Evolutionary conservation across 1,140 invertebrate species (phyloP).

Genomic region (Campodea augens): DNA sequence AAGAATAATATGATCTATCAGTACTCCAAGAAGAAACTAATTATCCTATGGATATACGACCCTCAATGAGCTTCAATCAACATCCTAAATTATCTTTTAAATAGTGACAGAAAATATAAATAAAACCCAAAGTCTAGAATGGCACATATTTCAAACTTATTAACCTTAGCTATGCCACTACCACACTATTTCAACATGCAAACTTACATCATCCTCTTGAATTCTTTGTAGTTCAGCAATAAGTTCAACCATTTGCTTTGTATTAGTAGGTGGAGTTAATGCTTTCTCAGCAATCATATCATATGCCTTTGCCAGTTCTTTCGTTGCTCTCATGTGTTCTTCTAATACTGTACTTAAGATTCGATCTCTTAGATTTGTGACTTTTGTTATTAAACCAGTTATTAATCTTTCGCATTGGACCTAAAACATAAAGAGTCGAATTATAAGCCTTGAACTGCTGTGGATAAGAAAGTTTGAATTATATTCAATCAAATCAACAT

Average conservation of each 20-base stretch:
- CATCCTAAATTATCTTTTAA: too few species aligned
- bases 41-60: too few species aligned
- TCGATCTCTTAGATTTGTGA: conserved; percentile 44
- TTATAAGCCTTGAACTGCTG: too few species aligned
- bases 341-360: conserved; percentile 50
- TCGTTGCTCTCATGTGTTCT: conserved; percentile 37
- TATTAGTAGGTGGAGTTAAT: conserved; percentile 57
- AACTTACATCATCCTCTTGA: conserved; percentile 45
- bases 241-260: conserved; percentile 63
- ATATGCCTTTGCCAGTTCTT: conserved; percentile 67
- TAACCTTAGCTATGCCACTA: conserved; percentile 28
- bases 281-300: conserved; percentile 57
- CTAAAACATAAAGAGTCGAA: too few species aligned
- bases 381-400: conserved; percentile 40
- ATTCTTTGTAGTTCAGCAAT: conserved; percentile 54
- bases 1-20: too few species aligned
- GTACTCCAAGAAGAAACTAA: too few species aligned
- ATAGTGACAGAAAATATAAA: too few species aligned
- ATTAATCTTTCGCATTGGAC: conserved; percentile 67
- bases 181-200: conserved; percentile 55
- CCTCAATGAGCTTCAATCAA: too few species aligned
- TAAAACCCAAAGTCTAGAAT: background rate
- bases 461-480: too few species aligned
- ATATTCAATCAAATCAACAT: too few species aligned
- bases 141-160: conserved; percentile 1